phyloP scores from a whole-genome alignment of 53 echinoderm and acorn worm genomes.

The Luidia sarsii region DNA sequence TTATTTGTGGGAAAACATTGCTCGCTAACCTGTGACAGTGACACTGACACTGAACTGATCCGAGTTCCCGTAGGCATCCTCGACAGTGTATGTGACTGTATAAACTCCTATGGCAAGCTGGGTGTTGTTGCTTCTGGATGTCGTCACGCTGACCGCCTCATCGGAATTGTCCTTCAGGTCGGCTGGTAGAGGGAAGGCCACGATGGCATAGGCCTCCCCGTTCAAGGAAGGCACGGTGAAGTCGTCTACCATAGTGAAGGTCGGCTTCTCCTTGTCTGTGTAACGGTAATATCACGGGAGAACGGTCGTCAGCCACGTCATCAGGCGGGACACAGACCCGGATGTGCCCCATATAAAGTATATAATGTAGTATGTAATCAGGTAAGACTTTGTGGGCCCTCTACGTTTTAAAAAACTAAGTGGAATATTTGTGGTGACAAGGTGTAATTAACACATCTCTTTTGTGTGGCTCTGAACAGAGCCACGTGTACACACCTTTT shows the following conservation, averaged over 20 bases:
- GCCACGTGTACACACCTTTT: too few species aligned
- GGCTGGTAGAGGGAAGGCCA: background rate
- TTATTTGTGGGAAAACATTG: too few species aligned
- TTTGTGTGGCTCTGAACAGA: too few species aligned
- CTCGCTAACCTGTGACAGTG: constrained; percentile 26
- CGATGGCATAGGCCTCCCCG: background rate
- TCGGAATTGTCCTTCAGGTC: background rate
- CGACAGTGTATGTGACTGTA: constrained; percentile 38
- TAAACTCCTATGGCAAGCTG: background rate
- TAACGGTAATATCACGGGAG: too few species aligned
- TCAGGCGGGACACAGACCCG: too few species aligned
- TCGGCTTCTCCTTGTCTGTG: constrained; percentile 1
- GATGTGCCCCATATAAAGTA: too few species aligned
- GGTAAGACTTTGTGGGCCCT: too few species aligned
- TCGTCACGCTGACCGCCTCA: background rate
- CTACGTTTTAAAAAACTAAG: too few species aligned
- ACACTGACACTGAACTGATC: constrained; percentile 36
- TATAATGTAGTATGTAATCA: too few species aligned
- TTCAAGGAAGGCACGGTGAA: background rate
- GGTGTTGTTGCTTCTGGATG: background rate
- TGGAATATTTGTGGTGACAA: too few species aligned
- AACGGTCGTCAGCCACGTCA: too few species aligned
- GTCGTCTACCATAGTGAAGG: background rate
- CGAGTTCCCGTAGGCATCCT: constrained; percentile 29
- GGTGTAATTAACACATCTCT: too few species aligned